Evolutionary conservation across 2,113 vertebrate genomes (phyloP).

Genomic region (Spizaetus ornatus): DNA sequence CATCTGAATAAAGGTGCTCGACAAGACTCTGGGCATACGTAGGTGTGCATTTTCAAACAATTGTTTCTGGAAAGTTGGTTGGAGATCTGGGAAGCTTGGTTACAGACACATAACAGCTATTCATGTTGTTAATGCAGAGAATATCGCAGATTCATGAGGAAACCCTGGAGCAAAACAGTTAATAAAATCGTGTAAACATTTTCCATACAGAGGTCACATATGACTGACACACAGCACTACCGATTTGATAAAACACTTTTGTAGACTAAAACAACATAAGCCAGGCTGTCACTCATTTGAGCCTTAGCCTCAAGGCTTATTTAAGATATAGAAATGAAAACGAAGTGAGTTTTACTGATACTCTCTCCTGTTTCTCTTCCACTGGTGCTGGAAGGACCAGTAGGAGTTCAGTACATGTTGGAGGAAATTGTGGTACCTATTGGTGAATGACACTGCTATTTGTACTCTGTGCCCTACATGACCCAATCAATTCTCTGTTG

Average conservation of each 20-base stretch:
- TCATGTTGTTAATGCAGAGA: constrained; percentile 1
- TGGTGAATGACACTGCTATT: constrained; percentile 72
- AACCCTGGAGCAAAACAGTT: constrained; percentile 80
- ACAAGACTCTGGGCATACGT: background rate
- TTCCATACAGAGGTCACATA: constrained; percentile 76
- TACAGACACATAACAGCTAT: background rate
- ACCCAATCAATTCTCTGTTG: constrained; percentile 65
- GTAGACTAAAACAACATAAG: constrained; percentile 75
- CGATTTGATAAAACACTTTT: constrained; percentile 79
- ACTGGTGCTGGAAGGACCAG: constrained; percentile 44
- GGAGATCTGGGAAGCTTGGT: background rate
- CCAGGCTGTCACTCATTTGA: constrained; percentile 77
- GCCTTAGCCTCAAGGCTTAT: constrained; percentile 78
- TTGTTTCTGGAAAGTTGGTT: background rate
- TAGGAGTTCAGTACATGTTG: constrained; percentile 59
- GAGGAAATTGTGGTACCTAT: constrained; percentile 66
- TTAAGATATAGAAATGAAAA: constrained; percentile 71
- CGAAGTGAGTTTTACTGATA: constrained; percentile 45
- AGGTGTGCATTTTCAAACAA: background rate
- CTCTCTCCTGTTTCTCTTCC: constrained; percentile 54
- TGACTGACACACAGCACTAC: constrained; percentile 78
- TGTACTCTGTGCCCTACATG: constrained; percentile 68
- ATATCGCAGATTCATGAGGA: constrained; percentile 39
- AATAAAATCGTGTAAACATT: constrained; percentile 81
- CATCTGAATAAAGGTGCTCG: background rate